A percentile compares a stretch with the other conserved stretches of the same genome.
Conservation (phyloP, 2,113 vertebrate genomes). For the Nymphicus hollandicus region DNA sequence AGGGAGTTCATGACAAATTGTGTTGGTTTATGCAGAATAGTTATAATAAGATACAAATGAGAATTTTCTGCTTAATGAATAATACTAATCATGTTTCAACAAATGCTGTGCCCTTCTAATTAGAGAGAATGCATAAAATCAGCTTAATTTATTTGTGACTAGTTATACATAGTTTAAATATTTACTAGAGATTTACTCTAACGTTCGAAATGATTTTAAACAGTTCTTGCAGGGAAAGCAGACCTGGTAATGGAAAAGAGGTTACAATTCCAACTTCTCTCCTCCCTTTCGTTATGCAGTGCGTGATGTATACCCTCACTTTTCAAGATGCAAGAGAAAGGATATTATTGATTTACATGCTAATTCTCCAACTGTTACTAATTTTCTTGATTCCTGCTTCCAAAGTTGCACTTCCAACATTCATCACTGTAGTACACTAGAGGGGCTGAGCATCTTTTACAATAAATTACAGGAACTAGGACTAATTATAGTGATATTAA, state of each 20-base stretch:
- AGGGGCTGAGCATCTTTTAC: conserved; percentile 80
- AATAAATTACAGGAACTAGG: conserved; percentile 86
- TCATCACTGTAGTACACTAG: conserved; percentile 82
- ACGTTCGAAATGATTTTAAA: conserved; percentile 76
- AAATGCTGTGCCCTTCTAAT: conserved; percentile 84
- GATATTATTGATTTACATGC: conserved; percentile 81
- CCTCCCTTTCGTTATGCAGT: conserved; percentile 26
- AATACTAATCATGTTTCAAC: conserved; percentile 84
- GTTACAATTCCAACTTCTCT: conserved; percentile 48
- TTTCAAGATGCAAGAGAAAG: conserved; percentile 71
- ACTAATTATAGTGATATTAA: conserved; percentile 87
- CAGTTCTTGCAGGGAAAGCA: conserved; percentile 53
- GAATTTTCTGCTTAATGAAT: conserved; percentile 84
- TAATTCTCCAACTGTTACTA: conserved; percentile 84
- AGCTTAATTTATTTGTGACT: conserved; percentile 85
- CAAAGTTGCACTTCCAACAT: conserved; percentile 80
- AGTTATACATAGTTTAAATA: conserved; percentile 82
- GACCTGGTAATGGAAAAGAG: conserved; percentile 41
- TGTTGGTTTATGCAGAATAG: conserved; percentile 93
- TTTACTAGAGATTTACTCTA: conserved; percentile 79
- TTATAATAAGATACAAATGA: conserved; percentile 86
- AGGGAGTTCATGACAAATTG: conserved; percentile 99
- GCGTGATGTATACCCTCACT: conserved; percentile 48
- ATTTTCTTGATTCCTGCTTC: conserved; percentile 83
- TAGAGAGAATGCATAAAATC: conserved; percentile 82